Evolutionary conservation across 2,113 vertebrate species (phyloP), one percentile per base, ranked within the genome.

Genomic region (Rhynchomys soricoides): DNA sequence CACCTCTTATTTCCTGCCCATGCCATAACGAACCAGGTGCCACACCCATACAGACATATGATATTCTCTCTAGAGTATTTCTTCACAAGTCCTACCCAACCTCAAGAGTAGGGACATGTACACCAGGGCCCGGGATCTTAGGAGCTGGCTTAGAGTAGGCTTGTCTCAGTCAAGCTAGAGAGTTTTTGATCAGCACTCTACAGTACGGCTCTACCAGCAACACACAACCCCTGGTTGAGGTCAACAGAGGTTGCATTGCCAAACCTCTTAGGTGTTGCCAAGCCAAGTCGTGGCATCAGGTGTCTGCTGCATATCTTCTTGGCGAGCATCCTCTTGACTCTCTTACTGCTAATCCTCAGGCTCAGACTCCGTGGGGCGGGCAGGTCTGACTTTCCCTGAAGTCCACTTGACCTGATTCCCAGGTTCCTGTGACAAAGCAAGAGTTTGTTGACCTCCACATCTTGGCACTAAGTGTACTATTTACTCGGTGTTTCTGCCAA

Each of bases 401-500:
- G 92, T 85, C 78, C 50, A 31, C 59, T 92, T 57, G 89, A 96
- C 89, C 95, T 22, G 71, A 55, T 96, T 93, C 89, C 94, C 93
- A 90, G 95, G 73, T 91, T 85, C 91, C 64, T 71, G 34, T 91
- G 96, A 97, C 95, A 97, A 94, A 97, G 86, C 96, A 91, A 66
- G 90, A 94, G 83, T 91, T 52, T 90, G 97, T 95, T 97, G 94
- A 90, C 89, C 88, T 96, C 82, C 31, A 50, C 73, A 50, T 89
- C 74, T 59, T 95, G 96, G 95, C 93, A 96, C 55, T 17, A 16
- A 96, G 91, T 24, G 73, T 71, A 64, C 70, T 97, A 31, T 97
- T 97, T 97, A 85, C 95, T 68, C 74, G 94, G 79, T 64, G 89
- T 50, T 86, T 89, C 79, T 66, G 50, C 94, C 95, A 91, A 66